These are phyloP conservation scores for Macrosteles quadrilineatus DNA, from an alignment of 1,140 invertebrate genomes.

Conservation along the genomic window DNA sequence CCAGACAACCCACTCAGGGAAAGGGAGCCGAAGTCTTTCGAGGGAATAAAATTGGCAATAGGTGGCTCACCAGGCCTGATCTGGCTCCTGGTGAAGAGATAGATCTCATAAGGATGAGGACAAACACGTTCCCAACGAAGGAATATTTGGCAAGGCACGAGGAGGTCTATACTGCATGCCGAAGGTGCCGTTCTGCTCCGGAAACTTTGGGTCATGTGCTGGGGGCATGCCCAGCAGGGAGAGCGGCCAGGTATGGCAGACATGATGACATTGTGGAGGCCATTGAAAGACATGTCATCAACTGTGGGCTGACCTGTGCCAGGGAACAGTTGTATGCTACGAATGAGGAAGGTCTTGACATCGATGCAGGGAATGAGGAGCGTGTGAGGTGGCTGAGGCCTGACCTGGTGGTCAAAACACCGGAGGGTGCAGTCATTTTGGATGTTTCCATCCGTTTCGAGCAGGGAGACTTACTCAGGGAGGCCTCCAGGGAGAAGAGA, in stretches of 20 bases:
- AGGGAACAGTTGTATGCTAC: background rate
- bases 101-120: background rate
- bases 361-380: no score
- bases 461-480: background rate
- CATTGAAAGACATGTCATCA: background rate
- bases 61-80: no score
- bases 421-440: background rate
- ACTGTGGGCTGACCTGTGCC: no score
- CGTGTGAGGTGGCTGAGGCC: background rate
- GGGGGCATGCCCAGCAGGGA: no score
- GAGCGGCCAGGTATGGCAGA: background rate
- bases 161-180: background rate
- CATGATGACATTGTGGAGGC: background rate
- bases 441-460: background rate
- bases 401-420: conserved; percentile 17
- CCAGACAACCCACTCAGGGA: background rate
- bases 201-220: background rate
- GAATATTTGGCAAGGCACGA: no score
- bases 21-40: background rate
- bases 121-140: conserved; percentile 1
- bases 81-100: conserved; percentile 23
- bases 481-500: background rate
- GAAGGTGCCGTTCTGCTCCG: no score
- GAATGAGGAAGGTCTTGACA: no score
- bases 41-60: background rate